Evolutionary conservation across 1,140 invertebrate genomes (phyloP), one percentile per base, ranked within the genome.

Genomic region (Popillia japonica): DNA sequence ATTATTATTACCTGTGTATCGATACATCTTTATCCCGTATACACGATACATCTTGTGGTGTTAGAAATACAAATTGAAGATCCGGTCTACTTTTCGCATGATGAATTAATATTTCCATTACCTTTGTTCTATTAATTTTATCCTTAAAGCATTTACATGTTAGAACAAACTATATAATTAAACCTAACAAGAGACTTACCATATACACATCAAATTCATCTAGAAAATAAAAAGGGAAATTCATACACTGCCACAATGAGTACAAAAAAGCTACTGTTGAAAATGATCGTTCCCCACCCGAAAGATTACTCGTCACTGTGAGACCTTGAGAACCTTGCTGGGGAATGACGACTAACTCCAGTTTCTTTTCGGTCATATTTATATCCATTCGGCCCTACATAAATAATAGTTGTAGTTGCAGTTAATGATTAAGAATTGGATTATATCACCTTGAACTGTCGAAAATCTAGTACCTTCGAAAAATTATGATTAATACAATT

Each of bases 161-260:
- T 4, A n/a, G 23, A 76, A 76, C 20, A 68, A 78, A 34, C 27
- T 72, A 76, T 17, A 61, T 77, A 59, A 20, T 34, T 75, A 78
- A 61, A 64, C 75, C 14, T 64, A 55, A 20, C n/a, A 76, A 64
- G 79, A 80, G 4, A 1, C 27, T 78, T 83, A 94, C 97, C 95
- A 99, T 99, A 86, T 97, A 99, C 0, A 99, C 97, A 86, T 99
- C 98, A 87, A 99, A 99, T 89, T 99, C 98, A 86, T 99, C 98
- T 61, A 99, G 89, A 85, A 98, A 97, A 85, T 96, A 94, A 87
- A 99, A 99, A 0, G 98, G 98, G 78, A 96, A 91, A 79, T 94
- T 92, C 82, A 96, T 94, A 75, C 93, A 93, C 59, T 96, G 93
- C 98, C 98, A 99, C 11, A 99, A 88, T 3, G 98, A 91, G 83